Base-by-base conservation (phyloP, 2,888 invertebrate genomes). In the Carabus problematicus region DNA sequence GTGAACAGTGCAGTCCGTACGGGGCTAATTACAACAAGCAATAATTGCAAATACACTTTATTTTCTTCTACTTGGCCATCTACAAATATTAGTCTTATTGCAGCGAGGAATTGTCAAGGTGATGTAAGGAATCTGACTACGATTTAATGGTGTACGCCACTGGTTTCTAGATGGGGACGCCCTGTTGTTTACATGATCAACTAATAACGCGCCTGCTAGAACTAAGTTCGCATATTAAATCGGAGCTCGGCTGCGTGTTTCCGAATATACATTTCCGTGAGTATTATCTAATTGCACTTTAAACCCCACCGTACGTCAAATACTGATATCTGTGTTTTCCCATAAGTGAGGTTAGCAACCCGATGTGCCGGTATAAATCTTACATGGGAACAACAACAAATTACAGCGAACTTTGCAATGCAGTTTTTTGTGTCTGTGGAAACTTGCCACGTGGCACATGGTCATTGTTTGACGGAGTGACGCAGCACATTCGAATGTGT, bases 171-270 rank as follows among this genome's bases (percentile, higher is more conserved):
- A 47, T 47, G 11, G 39, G 61, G 18, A 8, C 18, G 1, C 47
- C 64, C 40, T 16, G 49, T 55, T 55, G 55, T 64, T 64, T 64
- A 55, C 64, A 64, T 42, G 55, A 55, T 64, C 64, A 64, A 64
- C 64, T 64, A 64, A 64, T 64, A 64, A 55, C 4, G 42, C 64
- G 9, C 8, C n/a, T n/a, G 45, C 18, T 29, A 47, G 19, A 61
- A 61, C 61, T 61, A 41, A 61, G 61, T 61, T 61, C 61, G 61
- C 47, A 61, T 61, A 47, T 61, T 61, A 61, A 47, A 61, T 61
- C 14, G 40, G 3, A 39, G 4, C 58, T 56, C 12, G 19, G n/a
- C 1, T 29, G 19, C 29, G 56, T 29, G 39, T 18, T 19, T 40
- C 29, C 29, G 6, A 56, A 8, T 56, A 29, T 56, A 39, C 56